Evolutionary conservation across 2,888 invertebrate species (phyloP).

Genomic region (Elysia crispata): DNA sequence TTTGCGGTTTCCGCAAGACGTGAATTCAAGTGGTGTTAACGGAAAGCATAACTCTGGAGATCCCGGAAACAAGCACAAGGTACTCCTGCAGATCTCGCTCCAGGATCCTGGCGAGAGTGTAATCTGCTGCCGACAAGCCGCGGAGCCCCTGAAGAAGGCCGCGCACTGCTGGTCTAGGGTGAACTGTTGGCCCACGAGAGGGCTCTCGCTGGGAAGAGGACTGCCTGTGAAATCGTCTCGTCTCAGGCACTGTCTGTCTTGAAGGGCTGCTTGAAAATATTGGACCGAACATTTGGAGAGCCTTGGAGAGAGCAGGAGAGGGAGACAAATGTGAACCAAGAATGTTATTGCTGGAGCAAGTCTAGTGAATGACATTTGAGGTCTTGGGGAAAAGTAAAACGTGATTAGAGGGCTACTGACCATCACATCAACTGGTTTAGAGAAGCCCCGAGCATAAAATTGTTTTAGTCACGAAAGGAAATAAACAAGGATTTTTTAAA

Average conservation of each 20-base stretch:
- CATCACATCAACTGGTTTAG: no score
- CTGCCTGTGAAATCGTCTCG: background rate
- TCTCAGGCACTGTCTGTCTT: background rate
- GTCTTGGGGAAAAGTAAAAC: no score
- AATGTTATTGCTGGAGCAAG: no score
- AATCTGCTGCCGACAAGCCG: background rate
- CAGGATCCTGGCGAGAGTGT: background rate
- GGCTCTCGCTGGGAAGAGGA: background rate
- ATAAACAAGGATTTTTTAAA: no score
- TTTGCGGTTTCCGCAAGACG: constrained; percentile 1
- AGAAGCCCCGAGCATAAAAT: no score
- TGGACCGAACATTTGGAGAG: background rate
- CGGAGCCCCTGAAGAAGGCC: background rate
- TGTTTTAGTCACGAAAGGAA: no score
- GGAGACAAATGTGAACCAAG: no score
- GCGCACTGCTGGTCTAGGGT: constrained; percentile 15
- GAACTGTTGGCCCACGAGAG: background rate
- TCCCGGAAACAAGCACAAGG: background rate
- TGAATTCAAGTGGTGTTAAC: background rate
- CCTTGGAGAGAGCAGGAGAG: background rate
- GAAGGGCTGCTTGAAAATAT: background rate
- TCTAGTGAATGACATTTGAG: no score
- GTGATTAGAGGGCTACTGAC: no score
- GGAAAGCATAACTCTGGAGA: background rate
- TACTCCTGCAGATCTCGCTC: background rate